Evolutionary conservation across 2,888 invertebrate species (phyloP).

Genomic region (Portevinia maculata): DNA sequence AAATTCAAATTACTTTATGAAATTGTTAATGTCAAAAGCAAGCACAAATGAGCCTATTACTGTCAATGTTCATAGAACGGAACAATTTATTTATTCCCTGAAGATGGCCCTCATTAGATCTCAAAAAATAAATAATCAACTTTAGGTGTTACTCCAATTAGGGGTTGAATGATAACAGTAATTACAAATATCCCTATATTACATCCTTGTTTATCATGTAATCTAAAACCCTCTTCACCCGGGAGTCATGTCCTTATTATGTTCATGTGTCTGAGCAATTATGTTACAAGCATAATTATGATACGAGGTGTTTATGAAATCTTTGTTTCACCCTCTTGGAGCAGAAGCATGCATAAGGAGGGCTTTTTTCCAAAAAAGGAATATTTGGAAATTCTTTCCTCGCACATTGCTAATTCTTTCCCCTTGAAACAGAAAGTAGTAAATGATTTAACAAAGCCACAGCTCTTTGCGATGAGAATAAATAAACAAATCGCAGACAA

Average conservation of each 20-base stretch:
- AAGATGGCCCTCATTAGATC: conserved; percentile 42
- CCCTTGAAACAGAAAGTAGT: background rate
- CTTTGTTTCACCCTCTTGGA: conserved; percentile 18
- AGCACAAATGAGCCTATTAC: no score
- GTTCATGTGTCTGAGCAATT: conserved; percentile 74
- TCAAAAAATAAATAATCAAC: conserved; percentile 49
- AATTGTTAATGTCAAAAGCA: no score
- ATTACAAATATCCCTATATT: conserved; percentile 55
- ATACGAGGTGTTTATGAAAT: conserved; percentile 72
- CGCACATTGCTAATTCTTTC: background rate
- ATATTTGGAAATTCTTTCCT: background rate
- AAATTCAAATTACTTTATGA: no score
- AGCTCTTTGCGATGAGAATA: background rate
- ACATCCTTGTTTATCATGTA: conserved; percentile 35
- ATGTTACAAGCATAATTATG: conserved; percentile 72
- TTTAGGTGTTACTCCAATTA: conserved; percentile 61
- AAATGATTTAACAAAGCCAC: conserved; percentile 24
- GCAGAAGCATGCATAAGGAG: background rate
- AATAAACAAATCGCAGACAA: conserved; percentile 27
- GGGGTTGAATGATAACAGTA: conserved; percentile 70
- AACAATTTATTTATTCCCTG: background rate
- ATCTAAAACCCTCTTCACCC: conserved; percentile 11
- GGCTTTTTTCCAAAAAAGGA: background rate
- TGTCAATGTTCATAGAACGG: background rate
- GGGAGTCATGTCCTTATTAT: conserved; percentile 71